phyloP scores from a whole-genome alignment of 2,888 invertebrate species.

The Horisme vitalbata region DNA sequence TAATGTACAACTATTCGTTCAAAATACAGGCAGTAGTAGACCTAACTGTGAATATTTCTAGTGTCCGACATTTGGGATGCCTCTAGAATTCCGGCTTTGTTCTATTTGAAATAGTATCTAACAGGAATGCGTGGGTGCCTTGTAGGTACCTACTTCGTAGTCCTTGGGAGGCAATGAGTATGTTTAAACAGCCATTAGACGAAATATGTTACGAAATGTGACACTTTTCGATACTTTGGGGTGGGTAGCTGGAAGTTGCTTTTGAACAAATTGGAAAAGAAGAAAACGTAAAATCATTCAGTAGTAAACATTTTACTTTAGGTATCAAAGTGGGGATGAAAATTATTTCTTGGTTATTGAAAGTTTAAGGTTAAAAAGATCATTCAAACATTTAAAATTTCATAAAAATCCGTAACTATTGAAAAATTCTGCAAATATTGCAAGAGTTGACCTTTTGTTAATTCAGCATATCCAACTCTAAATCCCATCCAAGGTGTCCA shows the following conservation, averaged over 20 bases:
- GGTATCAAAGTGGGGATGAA: too few relatives aligned
- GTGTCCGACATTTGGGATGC: conserved; percentile 32
- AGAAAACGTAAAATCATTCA: too few relatives aligned
- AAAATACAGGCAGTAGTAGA: neutral
- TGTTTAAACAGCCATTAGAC: conserved; percentile 38
- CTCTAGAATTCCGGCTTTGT: conserved; percentile 41
- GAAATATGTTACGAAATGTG: conserved; percentile 22
- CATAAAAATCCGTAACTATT: neutral
- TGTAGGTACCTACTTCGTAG: conserved; percentile 30
- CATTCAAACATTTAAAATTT: neutral
- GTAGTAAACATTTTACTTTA: too few relatives aligned
- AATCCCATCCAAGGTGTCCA: conserved; percentile 19
- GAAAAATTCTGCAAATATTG: neutral
- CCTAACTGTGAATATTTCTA: conserved; percentile 39
- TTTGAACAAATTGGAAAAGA: too few relatives aligned
- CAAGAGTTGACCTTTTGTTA: conserved; percentile 4
- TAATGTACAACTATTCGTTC: too few relatives aligned
- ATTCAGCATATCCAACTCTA: conserved; percentile 7
- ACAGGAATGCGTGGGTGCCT: conserved; percentile 43
- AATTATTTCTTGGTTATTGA: too few relatives aligned
- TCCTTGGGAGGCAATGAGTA: conserved; percentile 30
- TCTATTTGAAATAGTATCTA: conserved; percentile 31
- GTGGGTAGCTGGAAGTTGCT: neutral
- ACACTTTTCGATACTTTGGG: conserved; percentile 21
- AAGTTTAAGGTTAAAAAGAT: neutral